Evolutionary conservation across 2,888 invertebrate species (phyloP).

Genomic region (Acanthococcus lagerstroemiae): DNA sequence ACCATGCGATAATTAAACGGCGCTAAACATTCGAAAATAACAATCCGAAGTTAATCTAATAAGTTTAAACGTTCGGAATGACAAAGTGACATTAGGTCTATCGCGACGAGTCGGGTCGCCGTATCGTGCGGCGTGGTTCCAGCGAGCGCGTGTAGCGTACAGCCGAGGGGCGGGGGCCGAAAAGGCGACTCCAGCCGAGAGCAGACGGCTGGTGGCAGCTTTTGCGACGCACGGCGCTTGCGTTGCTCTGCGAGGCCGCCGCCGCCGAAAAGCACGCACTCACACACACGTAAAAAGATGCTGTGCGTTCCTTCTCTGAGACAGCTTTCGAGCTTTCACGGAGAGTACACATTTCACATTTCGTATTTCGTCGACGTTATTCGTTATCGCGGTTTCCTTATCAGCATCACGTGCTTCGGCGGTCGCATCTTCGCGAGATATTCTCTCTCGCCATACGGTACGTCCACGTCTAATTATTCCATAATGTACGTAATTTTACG

Average conservation of each 20-base stretch:
- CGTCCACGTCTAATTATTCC: not conserved
- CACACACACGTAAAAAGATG: too few relatives aligned
- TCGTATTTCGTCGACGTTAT: slow-evolving; percentile 21
- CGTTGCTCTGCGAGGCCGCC: not conserved
- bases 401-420: slow-evolving; percentile 24
- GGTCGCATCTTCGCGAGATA: not conserved
- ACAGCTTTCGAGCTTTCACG: slow-evolving; percentile 22
- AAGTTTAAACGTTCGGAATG: slow-evolving; percentile 28
- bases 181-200: too few relatives aligned
- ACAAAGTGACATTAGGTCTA: slow-evolving; percentile 29
- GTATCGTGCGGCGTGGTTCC: too few relatives aligned
- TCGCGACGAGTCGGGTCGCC: slow-evolving; percentile 5
- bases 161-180: too few relatives aligned
- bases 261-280: too few relatives aligned
- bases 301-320: slow-evolving; percentile 10
- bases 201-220: slow-evolving; percentile 9
- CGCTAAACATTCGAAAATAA: slow-evolving; percentile 29
- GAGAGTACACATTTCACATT: not conserved
- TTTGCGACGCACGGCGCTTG: too few relatives aligned
- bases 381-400: slow-evolving; percentile 23
- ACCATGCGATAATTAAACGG: slow-evolving; percentile 15
- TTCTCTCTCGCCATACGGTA: not conserved
- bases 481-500: too few relatives aligned
- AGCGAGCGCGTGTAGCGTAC: too few relatives aligned
- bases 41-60: slow-evolving; percentile 29